Base-by-base conservation (phyloP, 2,113 vertebrate species). In the Dicaeum eximium region DNA sequence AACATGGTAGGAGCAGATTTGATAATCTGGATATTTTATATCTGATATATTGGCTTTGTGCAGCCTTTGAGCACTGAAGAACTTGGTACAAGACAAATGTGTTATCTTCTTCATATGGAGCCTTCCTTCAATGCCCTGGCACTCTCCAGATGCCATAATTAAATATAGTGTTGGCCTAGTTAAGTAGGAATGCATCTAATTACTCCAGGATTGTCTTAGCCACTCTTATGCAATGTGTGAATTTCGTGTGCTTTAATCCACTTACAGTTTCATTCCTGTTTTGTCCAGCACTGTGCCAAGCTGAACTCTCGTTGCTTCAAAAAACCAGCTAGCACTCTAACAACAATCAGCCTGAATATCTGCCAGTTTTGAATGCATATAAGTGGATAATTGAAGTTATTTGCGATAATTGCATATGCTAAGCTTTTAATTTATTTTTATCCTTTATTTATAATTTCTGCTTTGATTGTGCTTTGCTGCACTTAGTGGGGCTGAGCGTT, bases 361-460 rank as follows among this genome's bases (percentile, higher is more conserved):
- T 90, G 81, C 74, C 70, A 85, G 78, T 72, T 73, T 58, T 73
- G 30, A 90, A 95, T 84, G 56, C 83, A 78, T 83, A 35, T 82
- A 94, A 87, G 69, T 57, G 92, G 78, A 66, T 95, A 60, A 47
- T 90, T 86, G 69, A 91, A 95, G 50, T 84, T 80, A 58, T 90
- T 92, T 75, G 33, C 1, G 27, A 70, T 88, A 90, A 92, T 72
- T 94, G 45, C 14, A 51, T 72, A 87, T 85, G 82, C 73, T 78
- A 80, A 77, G 84, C 65, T 92, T 91, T 90, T 93, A 81, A 95
- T 91, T 94, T 95, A 90, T 93, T 96, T 92, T 91, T 95, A 69
- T 94, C 58, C 74, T 95, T 88, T 65, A 80, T 95, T 94, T 90
- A 37, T 93, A 80, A 74, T 85, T 87, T 94, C 40, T 89, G 69